A percentile compares a stretch with the other conserved stretches of the same genome.
Conservation (phyloP, 2,797 vertebrate species). For the Psittacula derbiana region DNA sequence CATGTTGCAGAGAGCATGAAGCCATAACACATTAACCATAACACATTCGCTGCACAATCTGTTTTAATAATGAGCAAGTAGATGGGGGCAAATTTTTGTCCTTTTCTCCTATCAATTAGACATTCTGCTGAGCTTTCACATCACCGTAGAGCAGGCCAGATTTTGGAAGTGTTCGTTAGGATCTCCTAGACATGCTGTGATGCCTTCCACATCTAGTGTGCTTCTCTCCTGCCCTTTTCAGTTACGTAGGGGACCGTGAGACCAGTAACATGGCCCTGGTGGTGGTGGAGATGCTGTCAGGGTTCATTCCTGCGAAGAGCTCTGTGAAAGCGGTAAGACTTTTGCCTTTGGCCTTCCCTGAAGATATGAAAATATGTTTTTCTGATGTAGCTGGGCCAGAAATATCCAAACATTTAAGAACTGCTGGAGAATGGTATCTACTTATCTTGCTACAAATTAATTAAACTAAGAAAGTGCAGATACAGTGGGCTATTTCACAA, state of each 20-base stretch:
- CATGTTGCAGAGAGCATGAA: background rate
- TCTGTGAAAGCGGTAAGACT: slow-evolving; percentile 48
- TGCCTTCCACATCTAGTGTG: background rate
- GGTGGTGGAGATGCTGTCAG: slow-evolving; percentile 56
- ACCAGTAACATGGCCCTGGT: slow-evolving; percentile 65
- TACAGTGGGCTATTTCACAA: background rate
- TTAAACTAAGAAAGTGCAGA: background rate
- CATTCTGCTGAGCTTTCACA: background rate
- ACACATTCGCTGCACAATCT: background rate
- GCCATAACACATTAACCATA: background rate
- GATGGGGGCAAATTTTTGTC: background rate
- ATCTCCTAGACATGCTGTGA: background rate
- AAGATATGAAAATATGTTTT: background rate
- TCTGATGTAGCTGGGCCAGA: background rate
- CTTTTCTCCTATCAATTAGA: background rate
- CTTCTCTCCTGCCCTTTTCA: background rate
- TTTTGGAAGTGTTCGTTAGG: background rate
- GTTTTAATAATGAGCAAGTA: background rate
- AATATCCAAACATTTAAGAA: background rate
- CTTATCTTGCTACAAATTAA: background rate
- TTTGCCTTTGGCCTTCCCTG: background rate
- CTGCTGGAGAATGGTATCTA: background rate
- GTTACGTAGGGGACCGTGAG: slow-evolving; percentile 35
- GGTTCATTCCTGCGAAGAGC: slow-evolving; percentile 52
- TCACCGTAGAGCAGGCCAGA: background rate